phyloP scores from a whole-genome alignment of 2,113 vertebrate species.

The Delphinapterus leucas region DNA sequence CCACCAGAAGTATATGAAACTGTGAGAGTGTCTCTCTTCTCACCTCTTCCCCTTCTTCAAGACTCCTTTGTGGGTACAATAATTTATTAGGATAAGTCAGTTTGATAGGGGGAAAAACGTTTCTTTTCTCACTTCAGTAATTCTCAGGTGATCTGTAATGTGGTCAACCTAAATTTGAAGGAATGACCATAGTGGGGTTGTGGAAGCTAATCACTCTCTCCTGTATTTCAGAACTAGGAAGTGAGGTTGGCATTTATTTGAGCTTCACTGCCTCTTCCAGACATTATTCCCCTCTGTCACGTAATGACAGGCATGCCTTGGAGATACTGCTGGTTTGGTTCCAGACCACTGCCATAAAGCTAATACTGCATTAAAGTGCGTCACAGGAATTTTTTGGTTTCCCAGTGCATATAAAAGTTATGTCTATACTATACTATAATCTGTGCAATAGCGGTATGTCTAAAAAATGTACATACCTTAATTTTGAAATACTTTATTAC shows the following conservation, averaged over 20 bases:
- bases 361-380: background rate
- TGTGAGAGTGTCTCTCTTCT: background rate
- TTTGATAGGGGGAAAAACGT: background rate
- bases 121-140: background rate
- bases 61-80: background rate
- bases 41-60: background rate
- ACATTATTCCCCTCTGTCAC: background rate
- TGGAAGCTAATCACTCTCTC: background rate
- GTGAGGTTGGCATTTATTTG: background rate
- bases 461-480: background rate
- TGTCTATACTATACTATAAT: background rate
- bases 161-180: background rate
- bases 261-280: background rate
- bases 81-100: background rate
- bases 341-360: background rate
- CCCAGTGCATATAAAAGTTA: background rate
- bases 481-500: background rate
- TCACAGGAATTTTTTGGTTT: background rate
- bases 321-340: background rate
- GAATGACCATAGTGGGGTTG: background rate
- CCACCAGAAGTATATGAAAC: background rate
- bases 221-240: background rate
- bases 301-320: background rate
- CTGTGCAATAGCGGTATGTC: background rate
- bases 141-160: background rate